Evolutionary conservation across 2,888 invertebrate genomes (phyloP).

Genomic region (Pyralis farinalis): DNA sequence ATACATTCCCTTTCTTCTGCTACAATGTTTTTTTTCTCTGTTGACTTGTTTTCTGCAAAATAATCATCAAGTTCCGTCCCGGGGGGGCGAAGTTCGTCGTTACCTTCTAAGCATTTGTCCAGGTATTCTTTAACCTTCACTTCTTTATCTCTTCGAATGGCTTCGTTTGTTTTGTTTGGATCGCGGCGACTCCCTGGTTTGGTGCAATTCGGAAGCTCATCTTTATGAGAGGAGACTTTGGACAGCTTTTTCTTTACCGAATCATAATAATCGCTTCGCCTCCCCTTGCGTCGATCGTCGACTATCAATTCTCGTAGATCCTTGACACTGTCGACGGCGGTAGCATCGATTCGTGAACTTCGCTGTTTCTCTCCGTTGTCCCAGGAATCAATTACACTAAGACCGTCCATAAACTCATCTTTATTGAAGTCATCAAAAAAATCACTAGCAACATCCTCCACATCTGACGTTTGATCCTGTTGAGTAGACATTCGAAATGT

Average conservation of each 20-base stretch:
- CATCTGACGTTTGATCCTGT: conserved; percentile 32
- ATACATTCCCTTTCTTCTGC: conserved; percentile 14
- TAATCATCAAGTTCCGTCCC: conserved; percentile 71
- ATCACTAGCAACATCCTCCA: conserved; percentile 70
- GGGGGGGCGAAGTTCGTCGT: conserved; percentile 61
- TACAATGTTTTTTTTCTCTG: conserved; percentile 24
- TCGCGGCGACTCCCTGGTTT: conserved; percentile 70
- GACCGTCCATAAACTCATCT: conserved; percentile 69
- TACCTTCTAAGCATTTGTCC: conserved; percentile 59
- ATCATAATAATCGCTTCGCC: conserved; percentile 9
- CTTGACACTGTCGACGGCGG: conserved; percentile 41
- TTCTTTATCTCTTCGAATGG: conserved; percentile 67
- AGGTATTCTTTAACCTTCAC: conserved; percentile 66
- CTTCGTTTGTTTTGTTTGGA: conserved; percentile 64
- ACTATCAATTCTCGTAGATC: conserved; percentile 54
- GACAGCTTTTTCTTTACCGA: neutral
- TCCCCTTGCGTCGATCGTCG: conserved; percentile 13
- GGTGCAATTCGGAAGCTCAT: conserved; percentile 48
- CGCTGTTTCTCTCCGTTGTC: conserved; percentile 34
- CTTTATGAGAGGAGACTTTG: neutral
- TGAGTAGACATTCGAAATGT: conserved; percentile 23
- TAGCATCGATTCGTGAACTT: conserved; percentile 30
- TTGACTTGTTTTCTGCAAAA: conserved; percentile 35
- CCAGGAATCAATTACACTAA: conserved; percentile 73
- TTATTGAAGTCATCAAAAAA: conserved; percentile 72